These are phyloP conservation scores for Oegoconia quadripuncta DNA, from an alignment of 2,888 invertebrate species.

Conservation along the genomic window DNA sequence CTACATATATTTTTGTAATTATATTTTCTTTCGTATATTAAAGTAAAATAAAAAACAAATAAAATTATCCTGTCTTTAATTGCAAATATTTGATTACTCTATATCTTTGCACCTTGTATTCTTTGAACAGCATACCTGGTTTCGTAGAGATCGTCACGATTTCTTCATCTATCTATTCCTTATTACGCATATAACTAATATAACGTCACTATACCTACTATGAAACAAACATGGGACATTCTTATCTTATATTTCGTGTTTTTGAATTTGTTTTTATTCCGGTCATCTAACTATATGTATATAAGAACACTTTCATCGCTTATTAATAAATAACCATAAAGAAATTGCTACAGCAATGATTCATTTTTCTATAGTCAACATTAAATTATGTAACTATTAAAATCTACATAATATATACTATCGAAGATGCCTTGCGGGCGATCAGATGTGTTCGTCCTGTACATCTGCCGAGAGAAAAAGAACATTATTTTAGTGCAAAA, in stretches of 20 bases:
- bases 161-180: not conserved
- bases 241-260: constrained; percentile 22
- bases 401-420: constrained; percentile 28
- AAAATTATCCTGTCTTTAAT: no score
- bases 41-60: no score
- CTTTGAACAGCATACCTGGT: no score
- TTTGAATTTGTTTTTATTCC: constrained; percentile 28
- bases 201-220: not conserved
- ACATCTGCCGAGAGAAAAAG: constrained; percentile 84
- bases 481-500: constrained; percentile 58
- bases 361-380: constrained; percentile 32
- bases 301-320: constrained; percentile 75
- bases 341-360: constrained; percentile 27
- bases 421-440: constrained; percentile 54
- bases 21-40: no score
- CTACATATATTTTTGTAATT: no score
- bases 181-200: no score
- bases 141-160: not conserved
- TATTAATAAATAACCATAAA: constrained; percentile 45
- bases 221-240: constrained; percentile 19
- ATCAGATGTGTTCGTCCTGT: constrained; percentile 86
- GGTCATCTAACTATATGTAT: constrained; percentile 47
- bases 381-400: constrained; percentile 33
- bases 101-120: no score
- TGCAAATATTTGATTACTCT: no score